Evolutionary conservation across 1,140 invertebrate species (phyloP), one percentile per base, ranked within the genome.

Genomic region (Cecropterus lyciades): DNA sequence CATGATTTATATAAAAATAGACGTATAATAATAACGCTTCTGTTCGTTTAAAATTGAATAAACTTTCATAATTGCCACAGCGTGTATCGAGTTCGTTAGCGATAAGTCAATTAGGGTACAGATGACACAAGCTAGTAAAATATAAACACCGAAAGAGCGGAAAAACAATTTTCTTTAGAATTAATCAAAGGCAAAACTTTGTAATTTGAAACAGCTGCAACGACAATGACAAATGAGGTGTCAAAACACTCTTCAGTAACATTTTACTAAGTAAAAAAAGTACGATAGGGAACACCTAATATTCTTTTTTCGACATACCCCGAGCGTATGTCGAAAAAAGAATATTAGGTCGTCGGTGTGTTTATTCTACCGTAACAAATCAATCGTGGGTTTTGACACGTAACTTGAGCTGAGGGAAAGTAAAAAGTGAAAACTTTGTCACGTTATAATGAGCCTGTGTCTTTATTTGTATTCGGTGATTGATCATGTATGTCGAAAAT

Each of bases 151-250:
- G 51, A 51, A 37, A 40, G 30, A 49, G 17, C 7, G 27, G 45
- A 49, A 60, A 15, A 51, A 33, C 57, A 62, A 49, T 62, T 51
- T 63, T 52, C 60, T 52, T 52, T 63, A 16, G 37, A 63, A 63
- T 63, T 63, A 63, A 63, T 63, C 60, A 43, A 52, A 37, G 46
- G 48, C 59, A 4, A 63, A 63, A 63, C 16, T 63, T 63, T 51
- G 60, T 63, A 57, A 57, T 52, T 52, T 51, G 16, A 43, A 63
- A 63, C 60, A 52, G 60, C 60, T 63, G 60, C 48, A 63, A 17
- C 40, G 60, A 63, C 60, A 63, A 40, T 63, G 60, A 52, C 27
- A 63, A 63, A 63, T 63, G 60, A 63, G 48, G 37, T 63, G 60
- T 52, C 48, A 63, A 52, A 63, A 52, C 14, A 63, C 13, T 30